Evolutionary conservation across 2,797 vertebrate species (phyloP).

Genomic region (Tokudaia muenninki): DNA sequence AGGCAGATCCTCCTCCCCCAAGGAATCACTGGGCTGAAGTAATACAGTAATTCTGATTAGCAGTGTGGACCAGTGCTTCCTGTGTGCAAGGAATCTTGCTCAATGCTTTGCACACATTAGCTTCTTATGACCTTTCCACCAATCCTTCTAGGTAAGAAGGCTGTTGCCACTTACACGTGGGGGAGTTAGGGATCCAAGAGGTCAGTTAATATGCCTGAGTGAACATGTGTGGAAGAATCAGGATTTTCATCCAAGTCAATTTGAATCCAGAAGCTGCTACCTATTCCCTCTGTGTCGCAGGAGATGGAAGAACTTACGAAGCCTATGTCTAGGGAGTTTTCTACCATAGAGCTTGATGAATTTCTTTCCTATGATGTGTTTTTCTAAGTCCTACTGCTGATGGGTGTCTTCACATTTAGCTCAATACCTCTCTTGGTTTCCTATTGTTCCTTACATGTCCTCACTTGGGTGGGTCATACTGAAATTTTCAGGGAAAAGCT

Average conservation of each 20-base stretch:
- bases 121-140: not conserved
- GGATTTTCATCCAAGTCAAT: not conserved
- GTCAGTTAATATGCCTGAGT: not conserved
- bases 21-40: not conserved
- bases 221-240: not conserved
- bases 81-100: not conserved
- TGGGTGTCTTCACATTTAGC: not conserved
- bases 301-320: not conserved
- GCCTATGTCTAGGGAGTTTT: not conserved
- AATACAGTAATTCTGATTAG: not conserved
- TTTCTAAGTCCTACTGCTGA: not conserved
- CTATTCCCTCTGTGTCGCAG: not conserved
- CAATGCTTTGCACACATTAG: not conserved
- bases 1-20: not conserved
- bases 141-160: not conserved
- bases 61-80: not conserved
- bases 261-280: not conserved
- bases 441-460: not conserved
- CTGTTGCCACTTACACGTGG: not conserved
- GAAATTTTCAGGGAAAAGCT: not conserved
- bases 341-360: not conserved
- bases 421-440: slow-evolving; percentile 21
- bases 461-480: not conserved
- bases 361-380: not conserved
- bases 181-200: not conserved